phyloP scores from a whole-genome alignment of 2,888 invertebrate species.

The Pheosia tremula region DNA sequence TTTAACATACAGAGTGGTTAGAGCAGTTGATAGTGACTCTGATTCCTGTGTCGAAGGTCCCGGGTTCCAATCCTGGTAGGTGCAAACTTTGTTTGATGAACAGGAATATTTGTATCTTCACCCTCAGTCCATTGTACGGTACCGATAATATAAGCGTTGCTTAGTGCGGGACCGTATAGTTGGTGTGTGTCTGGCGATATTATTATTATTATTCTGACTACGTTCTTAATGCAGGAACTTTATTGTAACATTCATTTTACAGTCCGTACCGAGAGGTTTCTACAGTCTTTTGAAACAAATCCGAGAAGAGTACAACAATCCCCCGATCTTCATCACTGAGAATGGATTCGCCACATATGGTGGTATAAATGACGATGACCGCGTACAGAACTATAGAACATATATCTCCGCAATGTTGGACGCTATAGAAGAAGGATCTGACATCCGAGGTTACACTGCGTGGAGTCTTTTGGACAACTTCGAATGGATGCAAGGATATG shows the following conservation, averaged over 20 bases:
- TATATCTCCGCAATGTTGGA: slow-evolving; percentile 69
- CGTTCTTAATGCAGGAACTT: too few species aligned
- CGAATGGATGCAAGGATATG: slow-evolving; percentile 85
- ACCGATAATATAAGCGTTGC: too few species aligned
- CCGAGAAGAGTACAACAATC: slow-evolving; percentile 75
- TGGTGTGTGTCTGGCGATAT: too few species aligned
- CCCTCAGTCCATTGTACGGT: too few species aligned
- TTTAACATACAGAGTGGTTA: too few species aligned
- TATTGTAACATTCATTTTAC: background rate
- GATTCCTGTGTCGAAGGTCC: too few species aligned
- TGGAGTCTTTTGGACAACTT: slow-evolving; percentile 87
- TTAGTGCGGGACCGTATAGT: too few species aligned
- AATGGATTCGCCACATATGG: slow-evolving; percentile 69
- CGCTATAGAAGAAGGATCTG: slow-evolving; percentile 70
- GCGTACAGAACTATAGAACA: slow-evolving; percentile 61
- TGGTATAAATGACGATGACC: slow-evolving; percentile 65
- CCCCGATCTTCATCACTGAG: slow-evolving; percentile 82
- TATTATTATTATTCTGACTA: background rate
- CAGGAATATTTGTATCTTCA: too few species aligned
- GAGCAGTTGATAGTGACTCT: too few species aligned
- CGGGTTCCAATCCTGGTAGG: too few species aligned
- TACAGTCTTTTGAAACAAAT: slow-evolving; percentile 78
- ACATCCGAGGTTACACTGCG: slow-evolving; percentile 78
- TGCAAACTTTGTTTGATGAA: too few species aligned
- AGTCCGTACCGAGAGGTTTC: slow-evolving; percentile 80